Evolutionary conservation across 2,113 vertebrate genomes (phyloP), one percentile per base, ranked within the genome.

Genomic region (Arothron firmamentum): DNA sequence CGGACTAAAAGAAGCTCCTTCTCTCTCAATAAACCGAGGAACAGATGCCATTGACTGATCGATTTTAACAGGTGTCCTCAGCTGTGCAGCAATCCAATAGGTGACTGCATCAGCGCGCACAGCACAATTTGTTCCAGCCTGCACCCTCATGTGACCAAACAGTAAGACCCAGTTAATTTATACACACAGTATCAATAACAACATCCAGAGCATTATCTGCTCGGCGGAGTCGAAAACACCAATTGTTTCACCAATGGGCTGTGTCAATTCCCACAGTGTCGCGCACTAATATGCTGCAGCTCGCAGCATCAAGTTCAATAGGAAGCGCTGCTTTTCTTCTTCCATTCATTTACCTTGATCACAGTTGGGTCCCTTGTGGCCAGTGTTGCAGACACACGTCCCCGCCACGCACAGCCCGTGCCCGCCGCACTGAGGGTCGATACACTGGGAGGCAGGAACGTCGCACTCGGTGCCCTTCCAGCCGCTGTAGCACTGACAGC

Each of bases 401-500:
- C 96, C 97, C 71, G 93, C 91, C 89, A 96, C 92, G 53, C 97
- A 99, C 61, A 94, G 84, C n/a, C 97, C 97, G 19, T 93, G 94
- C 45, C 95, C 94, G 7, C 93, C 93, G 4, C 97, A 99, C 63
- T 92, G 92, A 3, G 93, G 91, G 80, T 99, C 95, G 11, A 98
- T 83, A 46, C 97, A 99, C 88, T 99, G 96, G 18, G 89, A 91
- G 7, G 86, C 63, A 1, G 95, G 93, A 59, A 99, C 90, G 0
- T 99, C 97, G 4, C 97, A 99, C 82, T 99, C 97, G 0, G 93
- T 95, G 67, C 96, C 95, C 85, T 98, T 99, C 97, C 97, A 99
- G 65, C 97, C 96, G 0, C 96, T 98, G 90, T 94, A 96, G 65
- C 97, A 99, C 52, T 96, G 93, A 79, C 97, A 99, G 80, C 95